A percentile compares a stretch with the other conserved stretches of the same genome.
Conservation (phyloP, 2,797 vertebrate genomes). For the Melanotaenia pygmaea region DNA sequence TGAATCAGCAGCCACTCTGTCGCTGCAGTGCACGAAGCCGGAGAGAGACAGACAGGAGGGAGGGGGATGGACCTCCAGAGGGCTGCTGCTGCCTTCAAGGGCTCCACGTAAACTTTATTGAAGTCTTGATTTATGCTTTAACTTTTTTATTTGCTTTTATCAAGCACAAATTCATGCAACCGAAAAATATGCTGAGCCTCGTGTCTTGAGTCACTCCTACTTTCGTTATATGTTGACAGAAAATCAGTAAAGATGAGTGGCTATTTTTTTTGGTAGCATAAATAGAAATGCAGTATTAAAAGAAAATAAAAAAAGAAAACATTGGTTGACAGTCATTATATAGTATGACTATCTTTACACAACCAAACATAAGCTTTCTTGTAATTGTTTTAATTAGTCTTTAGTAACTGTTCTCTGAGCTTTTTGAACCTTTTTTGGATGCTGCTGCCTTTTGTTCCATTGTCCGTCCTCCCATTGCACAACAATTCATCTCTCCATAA, state of each 20-base stretch:
- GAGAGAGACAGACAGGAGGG: neutral
- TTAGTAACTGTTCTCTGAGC: neutral
- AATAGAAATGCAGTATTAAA: too few species aligned
- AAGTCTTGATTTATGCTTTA: neutral
- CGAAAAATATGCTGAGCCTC: neutral
- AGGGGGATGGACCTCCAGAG: neutral
- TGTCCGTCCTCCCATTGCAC: neutral
- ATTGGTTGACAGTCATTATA: too few species aligned
- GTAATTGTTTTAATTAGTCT: too few species aligned
- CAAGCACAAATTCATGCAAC: neutral
- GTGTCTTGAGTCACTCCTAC: too few species aligned
- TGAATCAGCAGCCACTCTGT: constrained; percentile 63
- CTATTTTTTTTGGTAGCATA: too few species aligned
- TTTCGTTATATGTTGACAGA: too few species aligned
- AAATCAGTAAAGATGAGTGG: too few species aligned
- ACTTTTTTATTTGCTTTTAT: neutral
- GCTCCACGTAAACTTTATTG: constrained; percentile 25
- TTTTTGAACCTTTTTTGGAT: neutral
- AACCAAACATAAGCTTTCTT: too few species aligned
- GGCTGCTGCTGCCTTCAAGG: constrained; percentile 51
- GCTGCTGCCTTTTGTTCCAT: neutral
- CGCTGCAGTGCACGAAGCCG: constrained; percentile 28
- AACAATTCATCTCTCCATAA: neutral
- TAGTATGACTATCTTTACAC: too few species aligned
- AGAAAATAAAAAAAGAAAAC: too few species aligned